Evolutionary conservation across 1,140 invertebrate species (phyloP).

Genomic region (Drosophila tani): DNA sequence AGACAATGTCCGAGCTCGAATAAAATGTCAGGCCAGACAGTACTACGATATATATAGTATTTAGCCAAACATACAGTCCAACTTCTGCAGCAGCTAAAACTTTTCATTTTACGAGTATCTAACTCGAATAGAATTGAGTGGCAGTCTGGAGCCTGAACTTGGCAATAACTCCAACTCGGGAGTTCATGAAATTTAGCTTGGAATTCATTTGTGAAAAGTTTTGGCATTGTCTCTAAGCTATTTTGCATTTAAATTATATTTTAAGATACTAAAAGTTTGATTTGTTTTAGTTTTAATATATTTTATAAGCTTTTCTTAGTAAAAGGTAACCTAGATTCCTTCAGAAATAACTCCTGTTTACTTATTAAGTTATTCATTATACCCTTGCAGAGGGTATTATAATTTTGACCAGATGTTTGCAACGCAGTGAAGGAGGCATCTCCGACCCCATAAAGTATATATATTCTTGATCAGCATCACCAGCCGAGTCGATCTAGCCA

Average conservation of each 20-base stretch:
- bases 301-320: too few relatives aligned
- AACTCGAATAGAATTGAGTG: neutral
- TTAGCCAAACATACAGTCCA: neutral
- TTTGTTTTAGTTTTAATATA: too few relatives aligned
- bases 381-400: too few relatives aligned
- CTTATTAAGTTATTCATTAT: too few relatives aligned
- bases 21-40: conserved; percentile 43
- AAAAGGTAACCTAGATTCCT: neutral
- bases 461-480: too few relatives aligned
- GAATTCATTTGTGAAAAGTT: neutral
- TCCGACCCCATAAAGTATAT: too few relatives aligned
- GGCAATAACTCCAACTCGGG: neutral
- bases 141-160: neutral
- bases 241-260: neutral
- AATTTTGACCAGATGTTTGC: too few relatives aligned
- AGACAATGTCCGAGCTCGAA: conserved; percentile 57
- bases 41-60: conserved; percentile 1
- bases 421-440: too few relatives aligned
- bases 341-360: neutral
- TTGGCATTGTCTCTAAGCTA: neutral
- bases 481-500: too few relatives aligned
- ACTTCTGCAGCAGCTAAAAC: conserved; percentile 1
- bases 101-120: neutral
- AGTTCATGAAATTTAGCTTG: neutral
- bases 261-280: too few relatives aligned